A percentile compares a stretch with the other conserved stretches of the same genome.
phyloP scores from a whole-genome alignment of 2,888 invertebrate genomes.

The Drosophila silvestris region DNA sequence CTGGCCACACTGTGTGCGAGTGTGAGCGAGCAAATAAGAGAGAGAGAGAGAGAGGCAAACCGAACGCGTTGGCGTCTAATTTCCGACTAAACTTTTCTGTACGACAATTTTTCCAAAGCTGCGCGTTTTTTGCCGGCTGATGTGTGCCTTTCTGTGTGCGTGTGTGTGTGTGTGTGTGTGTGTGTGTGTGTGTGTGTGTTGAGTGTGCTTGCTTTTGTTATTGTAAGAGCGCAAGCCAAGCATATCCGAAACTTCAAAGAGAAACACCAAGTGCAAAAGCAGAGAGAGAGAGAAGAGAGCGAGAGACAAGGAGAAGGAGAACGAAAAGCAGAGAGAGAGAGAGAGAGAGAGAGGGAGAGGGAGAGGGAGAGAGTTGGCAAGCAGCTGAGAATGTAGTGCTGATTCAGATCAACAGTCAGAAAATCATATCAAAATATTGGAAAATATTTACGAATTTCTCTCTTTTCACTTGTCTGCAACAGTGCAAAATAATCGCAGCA shows the following conservation, averaged over 20 bases:
- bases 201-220: constrained; percentile 30
- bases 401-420: constrained; percentile 7
- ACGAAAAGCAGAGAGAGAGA: background rate
- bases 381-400: constrained; percentile 3
- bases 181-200: constrained; percentile 16
- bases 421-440: background rate
- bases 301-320: background rate
- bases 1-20: constrained; percentile 38
- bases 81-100: constrained; percentile 71
- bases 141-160: constrained; percentile 9
- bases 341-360: no score
- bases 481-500: background rate
- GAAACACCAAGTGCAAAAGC: constrained; percentile 9
- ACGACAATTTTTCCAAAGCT: constrained; percentile 64
- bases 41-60: constrained; percentile 41
- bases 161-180: constrained; percentile 17
- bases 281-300: constrained; percentile 7
- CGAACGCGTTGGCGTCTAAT: constrained; percentile 75
- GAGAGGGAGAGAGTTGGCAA: background rate
- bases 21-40: background rate
- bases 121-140: constrained; percentile 65
- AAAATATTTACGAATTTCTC: background rate
- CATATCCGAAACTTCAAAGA: constrained; percentile 35
- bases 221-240: constrained; percentile 26
- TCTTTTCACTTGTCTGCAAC: background rate